These are phyloP conservation scores for Diarsia rubi DNA, from an alignment of 2,888 invertebrate genomes.

Conservation along the genomic window DNA sequence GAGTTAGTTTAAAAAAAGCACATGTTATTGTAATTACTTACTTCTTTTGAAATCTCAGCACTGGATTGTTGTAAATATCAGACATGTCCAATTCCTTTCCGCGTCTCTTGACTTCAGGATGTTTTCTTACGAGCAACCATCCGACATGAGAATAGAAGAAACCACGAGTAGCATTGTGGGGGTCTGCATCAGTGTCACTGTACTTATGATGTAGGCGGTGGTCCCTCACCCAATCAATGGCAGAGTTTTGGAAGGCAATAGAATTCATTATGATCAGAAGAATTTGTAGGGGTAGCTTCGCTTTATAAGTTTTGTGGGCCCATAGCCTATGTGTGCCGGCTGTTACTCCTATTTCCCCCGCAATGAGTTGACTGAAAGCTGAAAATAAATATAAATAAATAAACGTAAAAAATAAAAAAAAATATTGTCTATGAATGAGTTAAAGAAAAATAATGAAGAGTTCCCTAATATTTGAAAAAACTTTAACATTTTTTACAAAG, in stretches of 20 bases:
- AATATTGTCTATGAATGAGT: background rate
- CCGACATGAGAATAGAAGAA: constrained; percentile 96
- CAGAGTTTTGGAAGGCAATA: constrained; percentile 87
- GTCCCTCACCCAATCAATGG: constrained; percentile 91
- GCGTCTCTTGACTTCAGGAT: constrained; percentile 93
- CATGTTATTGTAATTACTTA: constrained; percentile 71
- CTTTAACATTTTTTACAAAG: background rate
- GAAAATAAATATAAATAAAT: background rate
- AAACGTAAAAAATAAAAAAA: no score
- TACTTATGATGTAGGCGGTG: constrained; percentile 94
- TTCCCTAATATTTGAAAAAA: background rate
- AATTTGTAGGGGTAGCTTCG: constrained; percentile 74
- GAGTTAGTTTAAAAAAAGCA: background rate
- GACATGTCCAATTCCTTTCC: constrained; percentile 93
- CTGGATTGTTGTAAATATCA: constrained; percentile 93
- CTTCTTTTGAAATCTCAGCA: constrained; percentile 93
- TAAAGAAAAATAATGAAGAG: background rate
- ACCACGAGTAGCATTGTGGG: constrained; percentile 94
- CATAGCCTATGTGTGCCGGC: constrained; percentile 77
- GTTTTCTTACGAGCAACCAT: constrained; percentile 95
- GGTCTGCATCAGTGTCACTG: constrained; percentile 83
- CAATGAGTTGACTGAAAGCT: constrained; percentile 62
- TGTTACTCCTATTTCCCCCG: constrained; percentile 73
- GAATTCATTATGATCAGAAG: constrained; percentile 75
- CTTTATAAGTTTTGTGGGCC: constrained; percentile 76